Evolutionary conservation across 2,113 vertebrate species (phyloP).

Genomic region (Hydropotes inermis): DNA sequence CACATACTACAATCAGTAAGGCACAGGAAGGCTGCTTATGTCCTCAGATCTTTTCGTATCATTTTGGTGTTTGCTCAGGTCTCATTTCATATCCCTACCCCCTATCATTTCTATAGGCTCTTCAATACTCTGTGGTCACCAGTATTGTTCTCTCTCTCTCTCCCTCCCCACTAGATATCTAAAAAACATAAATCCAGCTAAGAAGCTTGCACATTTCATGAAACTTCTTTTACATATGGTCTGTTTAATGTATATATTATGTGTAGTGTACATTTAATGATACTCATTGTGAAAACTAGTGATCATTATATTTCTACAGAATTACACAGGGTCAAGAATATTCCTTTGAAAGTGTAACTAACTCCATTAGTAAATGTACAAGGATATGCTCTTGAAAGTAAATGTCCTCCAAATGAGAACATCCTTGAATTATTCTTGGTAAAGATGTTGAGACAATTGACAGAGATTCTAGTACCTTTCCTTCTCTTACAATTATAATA

Average conservation of each 20-base stretch:
- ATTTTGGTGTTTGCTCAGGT: background rate
- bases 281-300: background rate
- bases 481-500: background rate
- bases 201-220: background rate
- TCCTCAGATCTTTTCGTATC: background rate
- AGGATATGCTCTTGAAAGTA: background rate
- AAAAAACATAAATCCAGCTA: background rate
- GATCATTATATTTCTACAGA: background rate
- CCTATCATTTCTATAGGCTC: background rate
- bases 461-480: background rate
- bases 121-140: background rate
- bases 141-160: background rate
- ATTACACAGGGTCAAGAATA: background rate
- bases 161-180: background rate
- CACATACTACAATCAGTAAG: background rate
- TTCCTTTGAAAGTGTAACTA: slow-evolving; percentile 1
- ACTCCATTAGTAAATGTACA: background rate
- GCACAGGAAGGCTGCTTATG: background rate
- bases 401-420: background rate
- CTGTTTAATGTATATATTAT: background rate
- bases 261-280: background rate
- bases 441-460: background rate
- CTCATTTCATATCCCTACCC: background rate
- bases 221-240: background rate
- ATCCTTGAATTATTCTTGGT: background rate